These are phyloP conservation scores for Antechinus stuartii DNA, from an alignment of 2,113 vertebrate species.

Conservation along the genomic window DNA sequence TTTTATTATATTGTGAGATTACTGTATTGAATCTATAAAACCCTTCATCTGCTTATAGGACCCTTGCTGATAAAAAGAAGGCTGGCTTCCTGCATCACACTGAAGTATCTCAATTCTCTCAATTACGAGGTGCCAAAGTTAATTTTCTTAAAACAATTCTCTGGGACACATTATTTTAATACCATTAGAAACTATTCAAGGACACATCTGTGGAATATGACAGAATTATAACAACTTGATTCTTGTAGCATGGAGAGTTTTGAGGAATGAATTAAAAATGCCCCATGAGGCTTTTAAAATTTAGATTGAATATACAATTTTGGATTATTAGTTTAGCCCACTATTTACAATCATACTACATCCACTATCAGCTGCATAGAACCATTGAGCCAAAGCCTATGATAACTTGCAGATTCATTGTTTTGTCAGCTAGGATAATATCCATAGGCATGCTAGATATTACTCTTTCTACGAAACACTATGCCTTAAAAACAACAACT, in stretches of 20 bases:
- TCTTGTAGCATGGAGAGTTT: slow-evolving; percentile 7
- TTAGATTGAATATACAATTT: neutral
- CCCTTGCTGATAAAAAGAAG: slow-evolving; percentile 65
- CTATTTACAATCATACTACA: neutral
- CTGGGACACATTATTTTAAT: slow-evolving; percentile 39
- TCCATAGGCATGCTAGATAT: neutral
- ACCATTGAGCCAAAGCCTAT: neutral
- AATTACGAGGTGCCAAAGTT: slow-evolving; percentile 61
- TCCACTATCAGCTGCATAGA: neutral
- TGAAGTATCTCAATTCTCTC: slow-evolving; percentile 51
- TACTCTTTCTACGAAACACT: neutral
- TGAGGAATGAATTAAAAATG: slow-evolving; percentile 57
- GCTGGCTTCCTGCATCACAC: slow-evolving; percentile 53
- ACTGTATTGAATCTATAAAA: slow-evolving; percentile 60
- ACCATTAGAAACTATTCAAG: slow-evolving; percentile 41
- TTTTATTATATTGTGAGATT: slow-evolving; percentile 48
- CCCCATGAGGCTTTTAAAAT: slow-evolving; percentile 16
- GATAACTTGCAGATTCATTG: neutral
- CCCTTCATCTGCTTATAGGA: neutral
- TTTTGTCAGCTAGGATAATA: neutral
- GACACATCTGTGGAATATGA: slow-evolving; percentile 34
- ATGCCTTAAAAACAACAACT: neutral
- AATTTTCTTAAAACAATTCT: slow-evolving; percentile 65
- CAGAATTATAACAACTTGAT: slow-evolving; percentile 51
- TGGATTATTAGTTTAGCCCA: neutral